A percentile compares a stretch with the other conserved stretches of the same genome.
phyloP scores from a whole-genome alignment of 2,797 vertebrate species.

The Dallia pectoralis region DNA sequence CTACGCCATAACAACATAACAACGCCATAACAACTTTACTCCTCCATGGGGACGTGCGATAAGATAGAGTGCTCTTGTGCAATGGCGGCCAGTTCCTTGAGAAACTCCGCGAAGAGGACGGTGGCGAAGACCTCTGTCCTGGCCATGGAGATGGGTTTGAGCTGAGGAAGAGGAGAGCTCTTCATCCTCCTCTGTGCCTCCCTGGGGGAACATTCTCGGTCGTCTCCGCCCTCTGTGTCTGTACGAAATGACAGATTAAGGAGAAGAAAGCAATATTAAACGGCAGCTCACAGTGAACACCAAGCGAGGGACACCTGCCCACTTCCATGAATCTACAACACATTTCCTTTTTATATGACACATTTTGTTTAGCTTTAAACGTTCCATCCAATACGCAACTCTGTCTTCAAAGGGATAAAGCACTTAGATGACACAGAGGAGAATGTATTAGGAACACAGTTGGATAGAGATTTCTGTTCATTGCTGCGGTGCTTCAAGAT shows the following conservation, averaged over 20 bases:
- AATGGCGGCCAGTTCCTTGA: conserved; percentile 96
- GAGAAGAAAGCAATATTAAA: background rate
- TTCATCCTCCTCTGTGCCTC: conserved; percentile 64
- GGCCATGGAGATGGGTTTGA: conserved; percentile 74
- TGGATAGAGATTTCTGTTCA: conserved; percentile 26
- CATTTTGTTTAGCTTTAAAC: background rate
- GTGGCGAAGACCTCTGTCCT: conserved; percentile 87
- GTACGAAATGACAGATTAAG: background rate
- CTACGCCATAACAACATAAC: background rate
- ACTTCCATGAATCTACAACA: background rate
- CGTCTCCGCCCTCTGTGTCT: conserved; percentile 65
- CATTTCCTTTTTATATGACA: background rate
- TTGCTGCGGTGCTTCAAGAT: conserved; percentile 24
- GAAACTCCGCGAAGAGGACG: conserved; percentile 93
- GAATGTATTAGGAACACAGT: conserved; percentile 6
- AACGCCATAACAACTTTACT: conserved; percentile 61
- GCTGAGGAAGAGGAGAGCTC: conserved; percentile 72
- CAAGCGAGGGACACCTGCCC: too few species aligned
- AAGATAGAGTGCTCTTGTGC: conserved; percentile 96
- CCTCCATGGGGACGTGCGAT: conserved; percentile 82
- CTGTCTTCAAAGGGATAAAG: background rate
- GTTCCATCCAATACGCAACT: background rate
- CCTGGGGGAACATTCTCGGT: conserved; percentile 53
- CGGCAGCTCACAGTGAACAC: background rate
- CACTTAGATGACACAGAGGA: conserved; percentile 17